phyloP scores from a whole-genome alignment of 2,797 vertebrate genomes.

The Lepilemur septentrionalis region DNA sequence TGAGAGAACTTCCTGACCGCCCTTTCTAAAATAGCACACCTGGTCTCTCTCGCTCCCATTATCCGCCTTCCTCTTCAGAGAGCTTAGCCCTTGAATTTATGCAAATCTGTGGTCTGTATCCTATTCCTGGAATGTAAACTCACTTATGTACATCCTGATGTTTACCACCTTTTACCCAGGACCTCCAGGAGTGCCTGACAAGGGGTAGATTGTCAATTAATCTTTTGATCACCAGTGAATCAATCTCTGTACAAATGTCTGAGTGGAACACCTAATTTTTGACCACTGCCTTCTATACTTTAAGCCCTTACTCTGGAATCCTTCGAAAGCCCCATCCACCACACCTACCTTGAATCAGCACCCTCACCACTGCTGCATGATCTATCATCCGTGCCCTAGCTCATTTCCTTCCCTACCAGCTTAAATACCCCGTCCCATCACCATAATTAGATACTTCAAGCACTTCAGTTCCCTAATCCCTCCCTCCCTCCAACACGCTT shows the following conservation, averaged over 20 bases:
- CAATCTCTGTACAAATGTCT: background rate
- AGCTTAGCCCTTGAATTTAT: background rate
- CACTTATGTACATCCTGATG: background rate
- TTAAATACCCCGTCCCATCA: background rate
- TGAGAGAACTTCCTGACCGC: background rate
- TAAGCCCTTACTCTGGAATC: background rate
- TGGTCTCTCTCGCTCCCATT: background rate
- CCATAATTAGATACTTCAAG: background rate
- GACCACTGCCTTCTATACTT: background rate
- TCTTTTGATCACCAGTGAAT: background rate
- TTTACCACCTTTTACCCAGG: background rate
- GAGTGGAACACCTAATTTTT: background rate
- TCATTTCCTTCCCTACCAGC: background rate
- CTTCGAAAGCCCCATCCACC: background rate
- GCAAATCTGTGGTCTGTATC: background rate
- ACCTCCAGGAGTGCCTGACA: background rate
- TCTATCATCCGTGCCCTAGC: fast-evolving
- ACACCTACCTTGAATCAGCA: background rate
- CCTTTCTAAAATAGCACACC: background rate
- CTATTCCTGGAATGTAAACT: background rate
- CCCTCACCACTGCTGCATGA: background rate
- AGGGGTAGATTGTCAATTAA: background rate
- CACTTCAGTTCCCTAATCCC: background rate
- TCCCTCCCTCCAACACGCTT: background rate
- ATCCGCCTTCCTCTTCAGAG: background rate